phyloP scores from a whole-genome alignment of 2,113 vertebrate species.

The Ceyx melanurus region DNA sequence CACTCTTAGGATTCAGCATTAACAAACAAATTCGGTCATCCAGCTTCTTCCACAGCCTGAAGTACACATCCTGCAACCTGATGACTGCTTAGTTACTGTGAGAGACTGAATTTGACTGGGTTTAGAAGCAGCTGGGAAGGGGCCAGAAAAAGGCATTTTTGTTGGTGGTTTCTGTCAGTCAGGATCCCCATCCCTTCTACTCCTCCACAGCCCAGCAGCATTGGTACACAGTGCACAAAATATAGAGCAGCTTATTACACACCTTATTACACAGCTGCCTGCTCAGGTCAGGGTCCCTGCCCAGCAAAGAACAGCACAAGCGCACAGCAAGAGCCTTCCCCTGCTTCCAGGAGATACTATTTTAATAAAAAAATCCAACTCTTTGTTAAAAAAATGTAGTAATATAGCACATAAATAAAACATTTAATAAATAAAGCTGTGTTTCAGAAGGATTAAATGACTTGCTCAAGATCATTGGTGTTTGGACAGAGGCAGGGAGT shows the following conservation, averaged over 20 bases:
- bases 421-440: not conserved
- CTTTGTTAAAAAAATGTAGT: not conserved
- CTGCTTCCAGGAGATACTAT: not conserved
- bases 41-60: not conserved
- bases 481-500: not conserved
- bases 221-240: not conserved
- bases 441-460: not conserved
- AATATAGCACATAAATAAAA: not conserved
- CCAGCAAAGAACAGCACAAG: not conserved
- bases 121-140: not conserved
- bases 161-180: not conserved
- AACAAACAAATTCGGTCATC: not conserved
- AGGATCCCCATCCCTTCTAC: not conserved
- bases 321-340: not conserved
- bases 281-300: not conserved
- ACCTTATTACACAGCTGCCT: not conserved
- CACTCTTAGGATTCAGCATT: not conserved
- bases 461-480: not conserved
- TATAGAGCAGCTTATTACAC: not conserved
- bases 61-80: not conserved
- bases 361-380: not conserved
- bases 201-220: no score
- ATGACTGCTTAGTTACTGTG: not conserved
- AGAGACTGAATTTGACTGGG: not conserved
- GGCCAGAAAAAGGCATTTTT: not conserved